Evolutionary conservation across 2,888 invertebrate species (phyloP).

Genomic region (Candidula unifasciata): DNA sequence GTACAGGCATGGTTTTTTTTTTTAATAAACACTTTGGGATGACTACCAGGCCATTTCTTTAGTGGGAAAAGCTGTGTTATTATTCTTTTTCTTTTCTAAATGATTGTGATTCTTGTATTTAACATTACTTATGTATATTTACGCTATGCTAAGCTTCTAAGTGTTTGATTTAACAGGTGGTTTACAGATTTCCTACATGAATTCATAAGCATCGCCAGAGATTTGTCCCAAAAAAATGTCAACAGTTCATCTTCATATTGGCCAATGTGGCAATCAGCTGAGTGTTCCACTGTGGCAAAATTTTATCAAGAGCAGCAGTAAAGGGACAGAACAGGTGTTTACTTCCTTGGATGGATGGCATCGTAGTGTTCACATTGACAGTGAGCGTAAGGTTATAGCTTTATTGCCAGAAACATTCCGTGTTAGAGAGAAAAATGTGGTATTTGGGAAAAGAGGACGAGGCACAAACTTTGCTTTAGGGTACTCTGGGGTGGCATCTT

Average conservation of each 20-base stretch:
- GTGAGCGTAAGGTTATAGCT: slow-evolving; percentile 62
- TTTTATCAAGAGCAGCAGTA: slow-evolving; percentile 56
- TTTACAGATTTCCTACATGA: too few species aligned
- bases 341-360: slow-evolving; percentile 60
- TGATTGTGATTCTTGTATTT: too few species aligned
- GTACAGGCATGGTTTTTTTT: too few species aligned
- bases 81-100: too few species aligned
- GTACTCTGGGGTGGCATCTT: slow-evolving; percentile 69
- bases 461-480: slow-evolving; percentile 76
- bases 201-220: too few species aligned
- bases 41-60: too few species aligned
- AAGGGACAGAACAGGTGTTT: slow-evolving; percentile 36
- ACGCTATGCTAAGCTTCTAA: not conserved
- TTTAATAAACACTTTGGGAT: too few species aligned
- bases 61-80: too few species aligned
- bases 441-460: slow-evolving; percentile 71
- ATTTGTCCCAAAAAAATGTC: slow-evolving; percentile 65
- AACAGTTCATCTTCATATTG: slow-evolving; percentile 73
- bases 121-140: too few species aligned
- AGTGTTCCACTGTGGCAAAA: slow-evolving; percentile 69
- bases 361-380: slow-evolving; percentile 73
- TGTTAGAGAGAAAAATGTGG: slow-evolving; percentile 65
- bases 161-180: not conserved
- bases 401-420: slow-evolving; percentile 42
- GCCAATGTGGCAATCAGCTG: slow-evolving; percentile 77